Conservation (phyloP, 2,888 invertebrate genomes). For the Aphidoletes aphidimyza region DNA sequence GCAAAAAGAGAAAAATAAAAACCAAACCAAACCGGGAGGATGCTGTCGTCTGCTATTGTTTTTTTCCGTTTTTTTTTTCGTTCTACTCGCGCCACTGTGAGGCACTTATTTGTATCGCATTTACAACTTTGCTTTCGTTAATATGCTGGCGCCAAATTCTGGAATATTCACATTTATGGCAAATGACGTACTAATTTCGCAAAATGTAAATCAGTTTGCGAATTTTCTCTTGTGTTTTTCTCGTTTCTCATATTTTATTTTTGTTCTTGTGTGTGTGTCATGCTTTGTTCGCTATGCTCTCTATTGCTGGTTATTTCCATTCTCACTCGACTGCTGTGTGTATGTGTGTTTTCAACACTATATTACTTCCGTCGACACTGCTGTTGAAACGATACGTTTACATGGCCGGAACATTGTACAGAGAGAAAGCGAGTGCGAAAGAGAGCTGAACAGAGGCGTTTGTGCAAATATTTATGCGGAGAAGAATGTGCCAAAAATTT, state of each 20-base stretch:
- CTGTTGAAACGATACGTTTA: too few relatives aligned
- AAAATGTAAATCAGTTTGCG: conserved; percentile 50
- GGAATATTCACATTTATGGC: conserved; percentile 27
- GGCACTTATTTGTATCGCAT: conserved; percentile 46
- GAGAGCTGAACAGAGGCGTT: background rate
- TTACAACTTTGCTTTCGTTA: conserved; percentile 3
- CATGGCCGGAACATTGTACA: background rate
- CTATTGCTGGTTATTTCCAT: background rate
- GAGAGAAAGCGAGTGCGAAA: background rate
- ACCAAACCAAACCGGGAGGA: background rate
- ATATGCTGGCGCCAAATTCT: conserved; percentile 52
- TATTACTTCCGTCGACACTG: too few relatives aligned
- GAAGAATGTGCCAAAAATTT: conserved; percentile 45
- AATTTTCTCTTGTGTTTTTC: background rate
- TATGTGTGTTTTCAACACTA: too few relatives aligned
- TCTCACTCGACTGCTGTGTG: too few relatives aligned
- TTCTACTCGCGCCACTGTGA: too few relatives aligned
- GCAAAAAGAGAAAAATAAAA: background rate
- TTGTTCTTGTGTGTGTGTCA: too few relatives aligned
- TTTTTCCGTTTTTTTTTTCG: too few relatives aligned
- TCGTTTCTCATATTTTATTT: background rate
- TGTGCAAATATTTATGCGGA: conserved; percentile 47
- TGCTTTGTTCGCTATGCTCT: background rate
- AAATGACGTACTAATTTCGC: conserved; percentile 49
- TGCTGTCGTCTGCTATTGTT: background rate